Evolutionary conservation across 2,797 vertebrate genomes (phyloP).

Genomic region (Caiman crocodilus): DNA sequence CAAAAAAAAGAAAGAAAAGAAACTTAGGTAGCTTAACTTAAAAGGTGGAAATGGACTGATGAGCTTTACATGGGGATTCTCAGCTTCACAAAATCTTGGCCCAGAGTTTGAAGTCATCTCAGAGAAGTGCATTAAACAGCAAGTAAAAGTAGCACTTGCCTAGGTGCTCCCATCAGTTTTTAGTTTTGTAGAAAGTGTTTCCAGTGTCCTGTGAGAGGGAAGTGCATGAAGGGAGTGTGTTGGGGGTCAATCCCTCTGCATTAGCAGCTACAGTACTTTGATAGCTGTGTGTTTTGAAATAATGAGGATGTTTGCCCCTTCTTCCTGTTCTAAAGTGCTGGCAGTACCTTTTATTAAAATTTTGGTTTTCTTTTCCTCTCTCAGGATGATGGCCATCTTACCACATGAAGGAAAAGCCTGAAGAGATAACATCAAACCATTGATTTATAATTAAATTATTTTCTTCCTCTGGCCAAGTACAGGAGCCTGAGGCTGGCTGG

Average conservation of each 20-base stretch:
- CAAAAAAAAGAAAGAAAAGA: neutral
- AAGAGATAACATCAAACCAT: neutral
- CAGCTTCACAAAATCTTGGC: neutral
- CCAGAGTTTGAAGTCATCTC: neutral
- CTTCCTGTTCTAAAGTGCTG: fast-evolving
- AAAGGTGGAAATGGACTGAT: neutral
- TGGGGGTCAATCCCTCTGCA: neutral
- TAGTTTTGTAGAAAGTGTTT: neutral
- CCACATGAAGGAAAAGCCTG: neutral
- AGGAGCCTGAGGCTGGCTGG: fast-evolving
- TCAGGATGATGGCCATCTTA: fast-evolving
- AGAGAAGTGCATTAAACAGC: neutral
- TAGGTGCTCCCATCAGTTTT: fast-evolving
- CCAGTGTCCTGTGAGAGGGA: neutral
- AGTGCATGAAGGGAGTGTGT: fast-evolving
- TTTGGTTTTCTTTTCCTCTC: neutral
- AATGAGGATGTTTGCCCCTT: fast-evolving
- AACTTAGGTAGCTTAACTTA: neutral
- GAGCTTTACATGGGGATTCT: neutral
- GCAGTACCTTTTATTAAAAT: neutral
- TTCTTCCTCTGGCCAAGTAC: neutral
- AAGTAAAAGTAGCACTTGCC: neutral
- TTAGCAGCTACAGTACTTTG: neutral
- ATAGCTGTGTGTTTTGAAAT: neutral
- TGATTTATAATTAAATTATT: neutral